A percentile compares a stretch with the other conserved stretches of the same genome.
Evolutionary conservation across 2,888 invertebrate genomes (phyloP).

Genomic region (Heliconius aoede): DNA sequence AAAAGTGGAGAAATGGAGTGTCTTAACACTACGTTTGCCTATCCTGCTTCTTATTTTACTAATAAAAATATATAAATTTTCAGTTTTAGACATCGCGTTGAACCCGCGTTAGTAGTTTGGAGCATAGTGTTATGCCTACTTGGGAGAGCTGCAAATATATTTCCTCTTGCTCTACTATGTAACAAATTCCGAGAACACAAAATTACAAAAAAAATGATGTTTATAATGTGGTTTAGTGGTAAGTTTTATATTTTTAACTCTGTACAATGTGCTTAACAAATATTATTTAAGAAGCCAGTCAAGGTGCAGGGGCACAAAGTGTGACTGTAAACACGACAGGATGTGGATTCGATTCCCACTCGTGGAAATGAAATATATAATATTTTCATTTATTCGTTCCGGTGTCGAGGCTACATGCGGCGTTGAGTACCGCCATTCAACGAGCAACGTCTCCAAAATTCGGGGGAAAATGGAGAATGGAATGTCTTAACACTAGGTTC

Average conservation of each 20-base stretch:
- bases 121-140: conserved; percentile 95
- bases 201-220: conserved; percentile 99
- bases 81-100: conserved; percentile 96
- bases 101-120: conserved; percentile 96
- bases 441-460: no score
- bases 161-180: conserved; percentile 95
- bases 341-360: no score
- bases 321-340: no score
- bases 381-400: no score
- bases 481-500: no score
- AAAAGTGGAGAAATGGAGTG: no score
- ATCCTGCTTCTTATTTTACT: no score
- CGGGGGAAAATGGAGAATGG: no score
- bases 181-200: conserved; percentile 99
- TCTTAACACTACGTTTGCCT: not conserved
- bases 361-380: no score
- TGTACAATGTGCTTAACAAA: not conserved
- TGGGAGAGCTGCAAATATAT: conserved; percentile 98
- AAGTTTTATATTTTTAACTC: conserved; percentile 53
- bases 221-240: conserved; percentile 99
- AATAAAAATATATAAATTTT: conserved; percentile 68
- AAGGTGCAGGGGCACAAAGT: no score
- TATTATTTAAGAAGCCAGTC: not conserved
- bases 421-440: no score
- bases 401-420: no score